Evolutionary conservation across 2,113 vertebrate genomes (phyloP).

Genomic region (Chelonoidis abingdonii): DNA sequence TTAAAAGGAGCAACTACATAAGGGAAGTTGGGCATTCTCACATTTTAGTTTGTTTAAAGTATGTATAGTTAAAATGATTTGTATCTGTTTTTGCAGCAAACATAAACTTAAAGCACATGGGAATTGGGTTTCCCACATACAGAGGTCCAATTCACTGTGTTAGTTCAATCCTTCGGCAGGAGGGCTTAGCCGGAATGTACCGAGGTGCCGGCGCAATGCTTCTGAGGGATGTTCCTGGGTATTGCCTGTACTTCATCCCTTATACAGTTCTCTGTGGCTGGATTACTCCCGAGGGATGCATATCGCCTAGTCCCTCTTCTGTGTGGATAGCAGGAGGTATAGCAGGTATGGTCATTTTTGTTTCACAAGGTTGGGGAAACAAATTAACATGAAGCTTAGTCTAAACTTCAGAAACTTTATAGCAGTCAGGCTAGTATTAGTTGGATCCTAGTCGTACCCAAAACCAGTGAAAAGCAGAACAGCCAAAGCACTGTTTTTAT

Average conservation of each 20-base stretch:
- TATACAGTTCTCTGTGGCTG: constrained; percentile 87
- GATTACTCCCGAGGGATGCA: constrained; percentile 80
- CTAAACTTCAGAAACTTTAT: neutral
- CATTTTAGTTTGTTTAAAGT: too few species aligned
- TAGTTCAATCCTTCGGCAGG: constrained; percentile 84
- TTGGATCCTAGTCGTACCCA: neutral
- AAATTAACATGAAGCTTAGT: neutral
- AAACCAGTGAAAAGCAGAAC: neutral
- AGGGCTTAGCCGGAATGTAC: constrained; percentile 92
- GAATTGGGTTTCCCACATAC: constrained; percentile 78
- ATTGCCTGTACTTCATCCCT: constrained; percentile 93
- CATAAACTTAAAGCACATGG: constrained; percentile 74
- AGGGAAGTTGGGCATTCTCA: neutral
- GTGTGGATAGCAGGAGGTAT: constrained; percentile 93
- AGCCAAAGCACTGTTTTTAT: neutral
- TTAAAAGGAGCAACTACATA: neutral
- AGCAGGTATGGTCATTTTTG: constrained; percentile 83
- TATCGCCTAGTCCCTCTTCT: constrained; percentile 79
- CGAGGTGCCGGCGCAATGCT: constrained; percentile 91
- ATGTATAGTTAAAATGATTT: neutral
- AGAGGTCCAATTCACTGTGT: constrained; percentile 93
- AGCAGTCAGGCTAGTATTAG: neutral
- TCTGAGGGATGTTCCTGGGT: constrained; percentile 93
- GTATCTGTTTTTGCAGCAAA: constrained; percentile 74
- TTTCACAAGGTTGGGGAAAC: neutral